Conservation (phyloP, 2,888 invertebrate species). For the Balanococcus diminutus region DNA sequence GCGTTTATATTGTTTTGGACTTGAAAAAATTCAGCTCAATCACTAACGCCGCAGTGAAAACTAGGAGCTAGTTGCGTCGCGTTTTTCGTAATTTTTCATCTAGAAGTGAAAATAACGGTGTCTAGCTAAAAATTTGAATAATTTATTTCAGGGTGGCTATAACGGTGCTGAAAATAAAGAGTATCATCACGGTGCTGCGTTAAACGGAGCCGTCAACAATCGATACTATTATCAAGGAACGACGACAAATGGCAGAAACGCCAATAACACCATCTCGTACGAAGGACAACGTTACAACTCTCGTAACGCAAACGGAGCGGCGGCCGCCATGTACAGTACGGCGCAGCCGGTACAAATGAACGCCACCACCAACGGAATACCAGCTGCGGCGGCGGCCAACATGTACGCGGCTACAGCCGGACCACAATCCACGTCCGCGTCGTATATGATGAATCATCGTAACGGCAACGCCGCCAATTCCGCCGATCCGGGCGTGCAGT, state of each 20-base stretch:
- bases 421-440: conserved; percentile 46
- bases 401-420: conserved; percentile 50
- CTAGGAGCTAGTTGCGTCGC: too few relatives aligned
- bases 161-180: neutral
- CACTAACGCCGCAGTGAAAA: too few relatives aligned
- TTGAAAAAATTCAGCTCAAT: too few relatives aligned
- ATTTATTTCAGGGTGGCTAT: conserved; percentile 23
- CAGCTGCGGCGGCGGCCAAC: neutral
- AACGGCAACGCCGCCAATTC: conserved; percentile 57
- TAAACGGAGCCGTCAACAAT: neutral
- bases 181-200: conserved; percentile 6
- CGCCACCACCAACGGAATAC: neutral
- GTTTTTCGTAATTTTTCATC: too few relatives aligned
- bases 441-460: conserved; percentile 63
- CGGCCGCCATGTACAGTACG: neutral
- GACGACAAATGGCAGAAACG: neutral
- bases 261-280: neutral
- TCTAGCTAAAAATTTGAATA: neutral
- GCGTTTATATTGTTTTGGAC: too few relatives aligned
- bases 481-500: conserved; percentile 65
- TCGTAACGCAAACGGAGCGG: neutral
- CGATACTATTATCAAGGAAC: conserved; percentile 20
- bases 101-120: too few relatives aligned
- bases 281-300: conserved; percentile 21
- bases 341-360: neutral